These are phyloP conservation scores for Andrena camellia DNA, from an alignment of 2,888 invertebrate genomes.

Conservation along the genomic window DNA sequence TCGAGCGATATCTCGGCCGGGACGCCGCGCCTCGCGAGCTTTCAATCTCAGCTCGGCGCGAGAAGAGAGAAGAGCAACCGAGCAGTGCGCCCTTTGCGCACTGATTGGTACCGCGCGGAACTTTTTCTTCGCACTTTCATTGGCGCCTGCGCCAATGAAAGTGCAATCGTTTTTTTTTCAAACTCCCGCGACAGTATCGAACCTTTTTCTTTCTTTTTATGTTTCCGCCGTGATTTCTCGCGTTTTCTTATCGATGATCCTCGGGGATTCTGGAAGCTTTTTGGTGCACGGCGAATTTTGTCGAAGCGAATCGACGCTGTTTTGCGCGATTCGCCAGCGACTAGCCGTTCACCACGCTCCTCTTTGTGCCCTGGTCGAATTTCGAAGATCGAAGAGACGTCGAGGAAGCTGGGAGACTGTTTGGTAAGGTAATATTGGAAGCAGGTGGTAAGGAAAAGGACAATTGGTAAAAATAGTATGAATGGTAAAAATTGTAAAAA, in stretches of 20 bases:
- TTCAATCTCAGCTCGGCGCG: constrained; percentile 8
- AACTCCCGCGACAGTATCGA: neutral
- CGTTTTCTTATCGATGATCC: neutral
- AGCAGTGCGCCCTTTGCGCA: constrained; percentile 73
- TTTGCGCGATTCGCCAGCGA: constrained; percentile 15
- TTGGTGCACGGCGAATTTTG: neutral
- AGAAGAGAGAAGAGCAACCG: constrained; percentile 68
- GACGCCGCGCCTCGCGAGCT: constrained; percentile 35
- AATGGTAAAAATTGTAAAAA: neutral
- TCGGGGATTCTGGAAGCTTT: neutral
- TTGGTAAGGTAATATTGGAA: constrained; percentile 1
- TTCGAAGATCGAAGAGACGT: constrained; percentile 15
- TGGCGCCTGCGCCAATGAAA: constrained; percentile 47
- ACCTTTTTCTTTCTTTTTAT: neutral
- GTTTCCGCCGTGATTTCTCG: neutral
- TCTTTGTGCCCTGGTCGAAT: neutral
- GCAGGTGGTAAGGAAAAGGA: neutral
- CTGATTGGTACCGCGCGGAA: constrained; percentile 60
- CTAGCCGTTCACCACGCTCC: neutral
- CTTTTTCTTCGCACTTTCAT: constrained; percentile 35
- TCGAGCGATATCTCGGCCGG: constrained; percentile 83
- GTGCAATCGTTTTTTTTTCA: neutral
- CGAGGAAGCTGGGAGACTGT: neutral
- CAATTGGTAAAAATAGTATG: neutral
- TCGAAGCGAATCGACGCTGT: constrained; percentile 10